These are phyloP conservation scores for Hymenochirus boettgeri DNA, from an alignment of 2,113 vertebrate species.

Conservation along the genomic window DNA sequence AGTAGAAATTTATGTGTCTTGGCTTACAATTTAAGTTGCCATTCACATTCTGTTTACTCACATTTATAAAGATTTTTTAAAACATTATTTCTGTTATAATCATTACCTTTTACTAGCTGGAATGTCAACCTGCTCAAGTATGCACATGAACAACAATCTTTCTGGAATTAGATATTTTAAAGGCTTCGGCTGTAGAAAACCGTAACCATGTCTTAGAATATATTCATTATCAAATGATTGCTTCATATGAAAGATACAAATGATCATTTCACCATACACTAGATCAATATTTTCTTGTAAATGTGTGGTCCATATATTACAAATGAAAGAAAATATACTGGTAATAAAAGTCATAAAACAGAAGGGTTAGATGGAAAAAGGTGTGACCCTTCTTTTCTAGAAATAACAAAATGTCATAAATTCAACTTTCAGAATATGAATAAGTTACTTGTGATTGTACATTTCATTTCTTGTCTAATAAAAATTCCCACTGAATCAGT, in stretches of 20 bases:
- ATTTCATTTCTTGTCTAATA: conserved; percentile 1
- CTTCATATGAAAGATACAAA: neutral
- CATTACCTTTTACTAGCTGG: conserved; percentile 26
- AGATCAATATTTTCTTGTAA: neutral
- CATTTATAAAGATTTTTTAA: conserved; percentile 26
- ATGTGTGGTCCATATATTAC: neutral
- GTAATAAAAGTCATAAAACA: neutral
- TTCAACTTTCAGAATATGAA: neutral
- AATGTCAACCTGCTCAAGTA: conserved; percentile 12
- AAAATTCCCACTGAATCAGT: neutral
- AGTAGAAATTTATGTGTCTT: conserved; percentile 39
- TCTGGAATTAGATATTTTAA: neutral
- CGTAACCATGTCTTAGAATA: neutral
- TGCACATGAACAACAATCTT: neutral
- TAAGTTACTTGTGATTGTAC: neutral
- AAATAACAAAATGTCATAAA: neutral
- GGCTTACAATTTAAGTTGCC: conserved; percentile 24
- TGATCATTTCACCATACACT: neutral
- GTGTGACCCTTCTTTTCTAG: neutral
- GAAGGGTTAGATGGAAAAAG: neutral
- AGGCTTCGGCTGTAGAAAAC: neutral
- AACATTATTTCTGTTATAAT: conserved; percentile 33
- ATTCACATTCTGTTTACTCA: conserved; percentile 35
- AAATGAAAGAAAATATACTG: neutral
- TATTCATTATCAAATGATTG: neutral